Evolutionary conservation across 2,888 invertebrate genomes (phyloP).

Genomic region (Catotricha subobsoleta): DNA sequence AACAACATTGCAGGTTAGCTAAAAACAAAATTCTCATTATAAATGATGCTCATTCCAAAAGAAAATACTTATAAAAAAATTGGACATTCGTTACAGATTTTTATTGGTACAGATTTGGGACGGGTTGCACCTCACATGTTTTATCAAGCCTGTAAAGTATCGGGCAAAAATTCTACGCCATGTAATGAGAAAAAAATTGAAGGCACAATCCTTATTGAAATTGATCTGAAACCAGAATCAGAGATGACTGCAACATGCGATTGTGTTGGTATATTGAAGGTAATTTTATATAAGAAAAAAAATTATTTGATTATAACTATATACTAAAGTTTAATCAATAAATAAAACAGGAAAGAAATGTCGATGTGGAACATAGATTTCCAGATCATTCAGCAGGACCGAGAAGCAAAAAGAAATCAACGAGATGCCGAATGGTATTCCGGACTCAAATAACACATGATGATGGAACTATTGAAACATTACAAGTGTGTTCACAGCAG

Average conservation of each 20-base stretch:
- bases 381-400: constrained; percentile 61
- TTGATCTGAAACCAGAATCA: constrained; percentile 72
- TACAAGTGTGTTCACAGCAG: constrained; percentile 77
- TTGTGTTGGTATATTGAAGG: constrained; percentile 90
- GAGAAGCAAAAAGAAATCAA: constrained; percentile 84
- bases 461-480: constrained; percentile 60
- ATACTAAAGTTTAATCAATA: constrained; percentile 15
- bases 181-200: constrained; percentile 80
- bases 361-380: constrained; percentile 83
- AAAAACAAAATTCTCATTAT: no score
- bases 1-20: constrained; percentile 58
- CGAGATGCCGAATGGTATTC: constrained; percentile 87
- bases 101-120: constrained; percentile 83
- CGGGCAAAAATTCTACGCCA: constrained; percentile 89
- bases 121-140: constrained; percentile 90
- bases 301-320: no score
- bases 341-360: constrained; percentile 57
- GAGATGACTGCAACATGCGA: constrained; percentile 89
- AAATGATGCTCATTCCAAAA: no score
- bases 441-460: constrained; percentile 62
- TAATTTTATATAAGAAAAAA: constrained; percentile 14
- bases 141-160: constrained; percentile 91
- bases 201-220: constrained; percentile 87
- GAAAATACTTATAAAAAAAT: no score
- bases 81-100: no score